Percentiles rank a stretch among this genome's conserved stretches.
These are phyloP conservation scores for Epizoanthus rinbou DNA, from an alignment of 92 coral and sea anemone genomes.

Conservation along the genomic window DNA sequence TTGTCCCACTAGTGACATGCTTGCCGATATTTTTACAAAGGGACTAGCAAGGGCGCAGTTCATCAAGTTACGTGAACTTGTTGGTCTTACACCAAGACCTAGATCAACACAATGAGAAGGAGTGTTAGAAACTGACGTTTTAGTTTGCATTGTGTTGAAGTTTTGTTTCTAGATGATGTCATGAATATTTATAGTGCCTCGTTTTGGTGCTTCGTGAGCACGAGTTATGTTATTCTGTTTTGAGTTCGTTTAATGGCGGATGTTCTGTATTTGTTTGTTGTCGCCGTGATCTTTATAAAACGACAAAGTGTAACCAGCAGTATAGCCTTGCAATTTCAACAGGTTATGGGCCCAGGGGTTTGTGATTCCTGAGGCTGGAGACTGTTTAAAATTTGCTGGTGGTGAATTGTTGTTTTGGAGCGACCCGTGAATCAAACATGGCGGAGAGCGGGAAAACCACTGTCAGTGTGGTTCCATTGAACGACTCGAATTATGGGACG, in stretches of 20 bases:
- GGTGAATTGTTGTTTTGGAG: conserved; percentile 33
- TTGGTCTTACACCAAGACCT: conserved; percentile 40
- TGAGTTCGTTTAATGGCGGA: conserved; percentile 21
- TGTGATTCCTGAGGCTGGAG: conserved; percentile 19
- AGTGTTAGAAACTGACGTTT: conserved; percentile 43
- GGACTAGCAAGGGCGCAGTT: conserved; percentile 48
- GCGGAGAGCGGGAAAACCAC: not conserved
- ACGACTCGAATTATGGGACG: conserved; percentile 58
- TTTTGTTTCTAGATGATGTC: not conserved
- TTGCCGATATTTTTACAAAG: conserved; percentile 68
- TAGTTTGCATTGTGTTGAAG: not conserved
- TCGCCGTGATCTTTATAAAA: conserved; percentile 23
- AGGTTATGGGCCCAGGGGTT: conserved; percentile 23
- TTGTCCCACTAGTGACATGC: conserved; percentile 49
- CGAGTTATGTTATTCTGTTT: not conserved
- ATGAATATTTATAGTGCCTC: not conserved
- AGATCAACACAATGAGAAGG: conserved; percentile 44
- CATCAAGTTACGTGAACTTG: conserved; percentile 41
- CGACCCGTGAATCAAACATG: conserved; percentile 33
- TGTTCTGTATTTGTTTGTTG: conserved; percentile 28
- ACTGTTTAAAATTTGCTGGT: conserved; percentile 31
- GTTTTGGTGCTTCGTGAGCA: conserved; percentile 10
- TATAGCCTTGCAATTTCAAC: not conserved
- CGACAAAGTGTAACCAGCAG: not conserved
- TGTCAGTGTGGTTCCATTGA: conserved; percentile 48